Evolutionary conservation across 2,113 vertebrate species (phyloP).

Genomic region (Channa argus): DNA sequence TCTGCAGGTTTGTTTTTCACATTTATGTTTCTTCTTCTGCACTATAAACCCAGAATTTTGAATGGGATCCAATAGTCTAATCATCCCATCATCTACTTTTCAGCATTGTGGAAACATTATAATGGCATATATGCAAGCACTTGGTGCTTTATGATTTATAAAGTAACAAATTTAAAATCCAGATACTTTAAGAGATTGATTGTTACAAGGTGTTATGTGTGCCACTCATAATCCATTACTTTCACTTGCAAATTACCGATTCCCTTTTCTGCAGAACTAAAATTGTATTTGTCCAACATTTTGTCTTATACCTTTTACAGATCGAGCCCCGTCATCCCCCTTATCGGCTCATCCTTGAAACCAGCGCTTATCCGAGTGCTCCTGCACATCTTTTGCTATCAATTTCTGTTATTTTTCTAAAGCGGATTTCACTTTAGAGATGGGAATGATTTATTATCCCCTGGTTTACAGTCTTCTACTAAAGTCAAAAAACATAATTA

Average conservation of each 20-base stretch:
- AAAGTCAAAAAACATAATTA: too few species aligned
- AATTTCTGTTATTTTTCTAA: too few species aligned
- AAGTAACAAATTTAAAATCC: neutral
- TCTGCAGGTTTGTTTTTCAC: neutral
- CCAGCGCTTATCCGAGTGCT: too few species aligned
- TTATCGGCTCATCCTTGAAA: neutral
- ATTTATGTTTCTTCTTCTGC: neutral
- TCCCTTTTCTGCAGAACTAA: conserved; percentile 9
- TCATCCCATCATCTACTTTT: neutral
- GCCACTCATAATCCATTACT: neutral
- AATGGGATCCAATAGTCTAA: neutral
- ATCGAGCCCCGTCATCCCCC: neutral
- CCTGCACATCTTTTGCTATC: too few species aligned
- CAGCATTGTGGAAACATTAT: neutral
- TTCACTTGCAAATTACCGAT: neutral
- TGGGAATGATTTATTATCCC: neutral
- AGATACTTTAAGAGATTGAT: conserved; percentile 10
- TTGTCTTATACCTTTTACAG: neutral
- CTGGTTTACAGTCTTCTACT: too few species aligned
- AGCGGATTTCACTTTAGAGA: neutral
- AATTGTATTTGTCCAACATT: neutral
- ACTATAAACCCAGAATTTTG: neutral
- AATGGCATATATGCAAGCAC: neutral
- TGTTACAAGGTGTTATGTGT: neutral
- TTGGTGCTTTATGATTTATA: neutral